phyloP scores from a whole-genome alignment of 2,888 invertebrate species.

The Hofmannophila pseudospretella region DNA sequence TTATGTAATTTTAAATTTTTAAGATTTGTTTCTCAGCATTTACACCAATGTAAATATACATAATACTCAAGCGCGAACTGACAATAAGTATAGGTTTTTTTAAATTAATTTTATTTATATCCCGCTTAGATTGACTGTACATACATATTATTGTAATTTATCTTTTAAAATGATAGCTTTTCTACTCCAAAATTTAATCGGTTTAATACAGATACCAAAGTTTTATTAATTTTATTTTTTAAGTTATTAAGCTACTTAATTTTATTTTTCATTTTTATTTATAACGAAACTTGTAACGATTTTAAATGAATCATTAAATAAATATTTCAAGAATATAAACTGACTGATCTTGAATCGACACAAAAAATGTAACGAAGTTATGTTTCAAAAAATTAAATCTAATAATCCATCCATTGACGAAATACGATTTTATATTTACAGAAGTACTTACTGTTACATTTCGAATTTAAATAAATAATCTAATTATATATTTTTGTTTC shows the following conservation, averaged over 20 bases:
- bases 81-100: constrained; percentile 70
- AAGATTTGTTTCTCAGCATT: constrained; percentile 37
- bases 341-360: constrained; percentile 11
- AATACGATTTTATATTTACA: constrained; percentile 70
- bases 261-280: constrained; percentile 39
- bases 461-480: constrained; percentile 69
- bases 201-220: constrained; percentile 76
- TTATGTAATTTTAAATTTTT: constrained; percentile 20
- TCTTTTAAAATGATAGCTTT: constrained; percentile 60
- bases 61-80: constrained; percentile 75
- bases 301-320: constrained; percentile 16
- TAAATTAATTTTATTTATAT: constrained; percentile 59
- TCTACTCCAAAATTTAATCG: constrained; percentile 71
- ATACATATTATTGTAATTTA: constrained; percentile 61
- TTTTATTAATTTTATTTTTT: constrained; percentile 71
- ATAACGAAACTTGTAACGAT: constrained; percentile 32
- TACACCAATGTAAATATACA: constrained; percentile 51
- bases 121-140: constrained; percentile 54
- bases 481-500: constrained; percentile 50
- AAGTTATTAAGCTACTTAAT: constrained; percentile 65
- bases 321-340: constrained; percentile 3
- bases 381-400: constrained; percentile 32
- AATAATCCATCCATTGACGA: constrained; percentile 68
- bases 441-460: constrained; percentile 71
- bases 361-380: constrained; percentile 21